Evolutionary conservation across 2,797 vertebrate species (phyloP).

Genomic region (Naso thynnoides): DNA sequence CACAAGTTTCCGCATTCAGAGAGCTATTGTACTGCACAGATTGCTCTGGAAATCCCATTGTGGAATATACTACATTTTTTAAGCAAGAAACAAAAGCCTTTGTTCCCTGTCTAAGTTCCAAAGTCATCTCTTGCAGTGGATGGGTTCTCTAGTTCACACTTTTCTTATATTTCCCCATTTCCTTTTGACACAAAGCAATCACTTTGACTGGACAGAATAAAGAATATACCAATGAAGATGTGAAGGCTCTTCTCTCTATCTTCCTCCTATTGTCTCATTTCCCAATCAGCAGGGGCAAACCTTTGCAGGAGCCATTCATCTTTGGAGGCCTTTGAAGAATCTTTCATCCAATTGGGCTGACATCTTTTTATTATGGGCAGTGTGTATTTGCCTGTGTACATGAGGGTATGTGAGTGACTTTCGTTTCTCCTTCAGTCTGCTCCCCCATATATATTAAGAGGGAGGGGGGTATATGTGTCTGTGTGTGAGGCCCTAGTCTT

Average conservation of each 20-base stretch:
- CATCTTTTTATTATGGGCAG: slow-evolving; percentile 50
- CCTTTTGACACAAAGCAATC: slow-evolving; percentile 50
- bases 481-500: slow-evolving; percentile 25
- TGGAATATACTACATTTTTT: slow-evolving; percentile 35
- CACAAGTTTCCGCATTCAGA: slow-evolving; percentile 10
- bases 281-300: slow-evolving; percentile 44
- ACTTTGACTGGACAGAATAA: slow-evolving; percentile 39
- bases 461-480: neutral
- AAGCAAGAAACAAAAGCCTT: slow-evolving; percentile 32
- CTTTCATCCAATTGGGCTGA: slow-evolving; percentile 53
- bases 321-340: slow-evolving; percentile 61
- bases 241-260: slow-evolving; percentile 4
- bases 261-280: slow-evolving; percentile 33
- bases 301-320: slow-evolving; percentile 53
- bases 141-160: slow-evolving; percentile 62
- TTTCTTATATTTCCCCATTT: slow-evolving; percentile 58
- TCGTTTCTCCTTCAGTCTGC: slow-evolving; percentile 55
- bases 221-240: slow-evolving; percentile 15
- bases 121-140: slow-evolving; percentile 55
- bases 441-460: slow-evolving; percentile 22
- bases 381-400: slow-evolving; percentile 38
- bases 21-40: slow-evolving; percentile 36
- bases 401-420: slow-evolving; percentile 50
- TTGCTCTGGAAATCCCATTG: slow-evolving; percentile 48
- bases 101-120: slow-evolving; percentile 37